Evolutionary conservation across 2,113 vertebrate genomes (phyloP).

Genomic region (Opisthocomus hoazin): DNA sequence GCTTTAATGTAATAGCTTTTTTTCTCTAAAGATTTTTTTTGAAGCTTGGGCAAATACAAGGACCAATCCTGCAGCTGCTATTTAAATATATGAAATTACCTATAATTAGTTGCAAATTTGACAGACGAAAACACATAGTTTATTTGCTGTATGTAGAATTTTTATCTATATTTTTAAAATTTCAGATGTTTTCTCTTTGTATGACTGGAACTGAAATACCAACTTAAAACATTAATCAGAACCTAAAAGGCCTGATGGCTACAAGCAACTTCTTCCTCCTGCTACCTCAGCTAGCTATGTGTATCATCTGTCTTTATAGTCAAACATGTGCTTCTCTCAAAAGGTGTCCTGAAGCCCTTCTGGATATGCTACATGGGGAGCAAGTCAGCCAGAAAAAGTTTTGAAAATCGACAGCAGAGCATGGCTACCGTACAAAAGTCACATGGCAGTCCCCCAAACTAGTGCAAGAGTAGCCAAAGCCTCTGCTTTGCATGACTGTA

Average conservation of each 20-base stretch:
- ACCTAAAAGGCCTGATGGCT: background rate
- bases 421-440: background rate
- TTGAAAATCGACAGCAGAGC: background rate
- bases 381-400: background rate
- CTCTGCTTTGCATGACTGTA: rapidly evolving
- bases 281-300: background rate
- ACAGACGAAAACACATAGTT: background rate
- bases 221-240: background rate
- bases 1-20: background rate
- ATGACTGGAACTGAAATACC: background rate
- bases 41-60: background rate
- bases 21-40: background rate
- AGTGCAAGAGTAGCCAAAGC: background rate
- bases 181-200: background rate
- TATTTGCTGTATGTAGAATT: background rate
- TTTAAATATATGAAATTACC: background rate
- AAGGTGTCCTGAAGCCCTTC: background rate
- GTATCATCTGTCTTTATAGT: background rate
- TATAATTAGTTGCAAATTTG: background rate
- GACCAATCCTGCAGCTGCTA: background rate
- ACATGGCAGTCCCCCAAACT: rapidly evolving
- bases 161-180: background rate
- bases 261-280: background rate
- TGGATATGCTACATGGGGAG: background rate
- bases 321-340: background rate